Evolutionary conservation across 2,888 invertebrate species (phyloP), one percentile per base, ranked within the genome.

Genomic region (Melitaea athalia): DNA sequence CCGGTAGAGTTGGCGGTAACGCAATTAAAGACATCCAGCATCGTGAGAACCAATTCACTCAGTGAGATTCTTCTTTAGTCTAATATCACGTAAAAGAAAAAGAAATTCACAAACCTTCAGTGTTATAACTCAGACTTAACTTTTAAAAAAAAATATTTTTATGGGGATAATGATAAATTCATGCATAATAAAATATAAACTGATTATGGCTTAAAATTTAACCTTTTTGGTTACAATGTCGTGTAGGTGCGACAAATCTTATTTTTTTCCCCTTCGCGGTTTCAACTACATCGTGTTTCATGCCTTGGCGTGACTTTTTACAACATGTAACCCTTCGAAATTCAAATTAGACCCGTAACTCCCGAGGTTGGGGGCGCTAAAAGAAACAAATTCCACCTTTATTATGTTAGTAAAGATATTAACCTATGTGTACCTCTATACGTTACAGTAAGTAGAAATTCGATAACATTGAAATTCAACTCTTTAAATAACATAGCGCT

Each of bases 11-110:
- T 81, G 80, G 82, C 80, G 86, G 87, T 89, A 89, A 90, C 87
- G 87, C 86, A 89, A 90, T 91, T 89, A 90, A 81, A 80, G 83
- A 77, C 82, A 85, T 85, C 87, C 87, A 84, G 84, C 84, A 82
- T 86, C 85, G 79, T 81, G 81, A 86, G 84, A 78, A 82, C 83
- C 85, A 81, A 88, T 86, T 87, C 86, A 88, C 76, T 75, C 81
- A 78, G 77, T 81, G 53, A 53, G 43, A 45, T 70, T 71, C 81
- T 82, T 85, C 83, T 81, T 80, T 78, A 81, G 76, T 77, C 76
- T 76, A 75, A 80, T 78, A 79, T 79, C 76, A 77, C 68, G 63
- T 50, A 67, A 49, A 61, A 33, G 6, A 33, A 65, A 69, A 67
- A 65, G 10, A 59, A 55, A 66, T 69, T 75, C 68, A 75, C 67